Conservation (phyloP, 2,113 vertebrate species). For the Tiliqua scincoides region DNA sequence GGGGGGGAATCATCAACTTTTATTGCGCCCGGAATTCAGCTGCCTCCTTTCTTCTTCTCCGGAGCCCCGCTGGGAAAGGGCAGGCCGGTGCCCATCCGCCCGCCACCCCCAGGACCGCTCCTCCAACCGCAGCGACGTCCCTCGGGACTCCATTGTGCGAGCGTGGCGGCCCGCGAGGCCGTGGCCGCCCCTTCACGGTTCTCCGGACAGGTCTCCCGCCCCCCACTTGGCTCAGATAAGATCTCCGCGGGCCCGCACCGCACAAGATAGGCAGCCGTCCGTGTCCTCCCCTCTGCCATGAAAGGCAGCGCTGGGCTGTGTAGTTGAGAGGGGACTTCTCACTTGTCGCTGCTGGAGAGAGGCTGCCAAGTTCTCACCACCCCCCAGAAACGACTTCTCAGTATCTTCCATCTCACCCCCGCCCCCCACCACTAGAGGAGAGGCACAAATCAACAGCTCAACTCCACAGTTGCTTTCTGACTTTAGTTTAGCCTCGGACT, state of each 20-base stretch:
- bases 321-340: neutral
- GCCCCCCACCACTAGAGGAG: neutral
- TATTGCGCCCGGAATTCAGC: neutral
- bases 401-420: neutral
- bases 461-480: neutral
- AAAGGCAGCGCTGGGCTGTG: too few relatives aligned
- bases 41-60: neutral
- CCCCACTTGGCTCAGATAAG: slow-evolving; percentile 11
- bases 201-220: neutral
- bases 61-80: neutral
- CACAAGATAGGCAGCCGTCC: neutral
- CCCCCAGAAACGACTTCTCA: neutral
- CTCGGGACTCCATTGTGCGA: slow-evolving; percentile 2
- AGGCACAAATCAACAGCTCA: too few relatives aligned
- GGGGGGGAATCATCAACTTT: neutral
- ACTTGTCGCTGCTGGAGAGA: neutral
- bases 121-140: neutral
- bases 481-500: neutral
- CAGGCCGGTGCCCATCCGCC: neutral
- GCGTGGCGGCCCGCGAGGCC: neutral
- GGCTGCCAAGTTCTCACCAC: neutral
- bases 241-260: neutral
- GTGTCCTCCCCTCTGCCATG: neutral
- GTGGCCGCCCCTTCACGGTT: neutral
- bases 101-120: accelerated